These are phyloP conservation scores for Campopleginae sp. DNA, from an alignment of 2,888 invertebrate species.

Conservation along the genomic window DNA sequence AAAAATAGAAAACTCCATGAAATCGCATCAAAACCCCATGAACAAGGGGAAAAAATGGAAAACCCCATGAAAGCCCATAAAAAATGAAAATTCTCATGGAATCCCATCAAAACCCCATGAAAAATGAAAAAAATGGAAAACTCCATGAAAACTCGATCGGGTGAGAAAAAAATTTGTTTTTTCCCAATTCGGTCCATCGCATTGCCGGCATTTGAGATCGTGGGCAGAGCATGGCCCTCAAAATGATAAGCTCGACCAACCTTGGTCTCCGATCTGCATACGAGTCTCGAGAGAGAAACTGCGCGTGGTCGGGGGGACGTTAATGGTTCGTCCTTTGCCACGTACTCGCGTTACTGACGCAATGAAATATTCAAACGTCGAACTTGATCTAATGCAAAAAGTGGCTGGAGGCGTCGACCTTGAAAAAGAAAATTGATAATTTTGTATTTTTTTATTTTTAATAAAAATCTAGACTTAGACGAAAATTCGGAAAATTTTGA, in stretches of 20 bases:
- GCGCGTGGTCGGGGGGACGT: conserved; percentile 44
- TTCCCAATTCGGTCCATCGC: background rate
- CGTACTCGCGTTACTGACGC: background rate
- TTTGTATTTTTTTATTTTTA: too few relatives aligned
- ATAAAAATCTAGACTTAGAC: too few relatives aligned
- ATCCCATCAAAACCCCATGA: background rate
- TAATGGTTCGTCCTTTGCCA: conserved; percentile 9
- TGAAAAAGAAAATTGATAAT: too few relatives aligned
- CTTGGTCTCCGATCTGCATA: conserved; percentile 56
- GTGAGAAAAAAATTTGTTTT: conserved; percentile 15
- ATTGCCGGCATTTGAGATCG: conserved; percentile 30
- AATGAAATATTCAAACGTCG: conserved; percentile 19
- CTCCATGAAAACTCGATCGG: background rate
- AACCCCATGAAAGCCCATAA: too few relatives aligned
- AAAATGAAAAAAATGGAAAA: background rate
- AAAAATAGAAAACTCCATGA: too few relatives aligned
- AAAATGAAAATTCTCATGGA: background rate
- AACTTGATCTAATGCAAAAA: conserved; percentile 26
- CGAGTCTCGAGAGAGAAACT: conserved; percentile 9
- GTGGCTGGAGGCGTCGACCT: background rate
- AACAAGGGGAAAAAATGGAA: too few relatives aligned
- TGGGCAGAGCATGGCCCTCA: conserved; percentile 56
- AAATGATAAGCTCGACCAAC: conserved; percentile 50
- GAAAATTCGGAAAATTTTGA: background rate
- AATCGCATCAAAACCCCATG: too few relatives aligned